Base-by-base conservation (phyloP, 1,140 invertebrate genomes). In the Drosophila takahashii region DNA sequence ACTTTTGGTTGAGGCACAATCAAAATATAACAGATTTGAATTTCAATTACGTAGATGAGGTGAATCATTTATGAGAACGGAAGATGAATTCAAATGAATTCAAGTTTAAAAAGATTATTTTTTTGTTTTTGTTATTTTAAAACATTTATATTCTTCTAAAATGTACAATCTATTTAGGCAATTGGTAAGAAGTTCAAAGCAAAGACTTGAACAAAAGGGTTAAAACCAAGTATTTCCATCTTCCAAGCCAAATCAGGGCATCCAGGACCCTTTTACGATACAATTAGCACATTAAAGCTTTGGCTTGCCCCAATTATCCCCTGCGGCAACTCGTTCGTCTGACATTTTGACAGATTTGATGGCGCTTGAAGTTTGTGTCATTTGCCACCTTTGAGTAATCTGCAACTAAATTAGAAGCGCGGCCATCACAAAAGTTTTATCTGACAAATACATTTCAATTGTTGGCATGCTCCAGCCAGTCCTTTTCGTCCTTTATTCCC, bases 371-470 rank as follows among this genome's bases (percentile, higher is more conserved):
- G 65, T 70, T 70, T 57, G 65, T 39, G 66, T 70, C 66, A 41
- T 70, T 70, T 70, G 66, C 66, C 66, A 70, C 66, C 66, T 70
- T 70, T 70, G 64, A 70, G 66, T 70, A 70, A 74, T 75, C 52
- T 59, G 75, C 54, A 75, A 61, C 44, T 42, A 57, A 64, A 81
- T 54, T 74, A 73, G 58, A 64, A 51, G 47, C 39, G 57, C 69
- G 57, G 51, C 70, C 58, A 74, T 64, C 65, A 83, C 81, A 86
- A 86, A 86, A 86, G 78, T 86, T 81, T 70, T 75, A 87, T 87
- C 69, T 81, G 74, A 87, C 78, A 87, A 87, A 86, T 87, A 86
- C 74, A 76, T 87, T 86, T 81, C 81, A 86, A 86, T 86, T 86
- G 81, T 87, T 52, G 41, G 34, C 26, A 22, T 50, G 47, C 27